Evolutionary conservation across 2,888 invertebrate species (phyloP), one percentile per base, ranked within the genome.

Genomic region (Eupithecia subumbrata): DNA sequence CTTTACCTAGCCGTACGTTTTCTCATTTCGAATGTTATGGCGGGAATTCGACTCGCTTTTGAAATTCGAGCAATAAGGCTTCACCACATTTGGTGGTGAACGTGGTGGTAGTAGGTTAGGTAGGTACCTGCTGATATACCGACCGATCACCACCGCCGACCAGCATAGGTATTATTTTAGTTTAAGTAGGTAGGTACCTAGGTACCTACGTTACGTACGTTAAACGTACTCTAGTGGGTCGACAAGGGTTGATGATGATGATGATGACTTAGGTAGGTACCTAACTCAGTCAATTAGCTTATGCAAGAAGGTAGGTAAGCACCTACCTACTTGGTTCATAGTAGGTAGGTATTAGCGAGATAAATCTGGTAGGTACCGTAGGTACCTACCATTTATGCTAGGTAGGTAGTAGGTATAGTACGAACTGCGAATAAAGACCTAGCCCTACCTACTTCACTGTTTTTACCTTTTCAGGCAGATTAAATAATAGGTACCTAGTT

Each of bases 31-130:
- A 69, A 72, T 72, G 63, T 75, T 72, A 48, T 63, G 75, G 40
- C 72, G 75, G 71, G 71, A 72, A 72, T 69, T 75, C 48, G 72
- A 69, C 30, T 64, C 75, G 72, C 64, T 69, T 75, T 71, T 75
- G 72, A 72, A 75, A 72, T 72, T 75, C 69, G 69, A 75, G 30
- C 69, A 69, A 56, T 56, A 66, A 16, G 22, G 25, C 25, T 60
- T 60, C 1, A 25, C 60, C 25, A 14, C 60, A 25, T 60, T 25
- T n/a, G 25, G 22, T 60, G 56, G 4, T 45, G 45, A 3, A 43
- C 45, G 16, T 48, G 18, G 18, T 48, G 48, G 18, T 45, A 30
- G 2, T 30, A 30, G n/a, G n/a, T n/a, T n/a, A n/a, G 45, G 45
- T 16, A 16, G 14, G n/a, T 45, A 45, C 45, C 14, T 45, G 4